Conservation (phyloP, 1,140 invertebrate genomes). For the Octopus sinensis region DNA sequence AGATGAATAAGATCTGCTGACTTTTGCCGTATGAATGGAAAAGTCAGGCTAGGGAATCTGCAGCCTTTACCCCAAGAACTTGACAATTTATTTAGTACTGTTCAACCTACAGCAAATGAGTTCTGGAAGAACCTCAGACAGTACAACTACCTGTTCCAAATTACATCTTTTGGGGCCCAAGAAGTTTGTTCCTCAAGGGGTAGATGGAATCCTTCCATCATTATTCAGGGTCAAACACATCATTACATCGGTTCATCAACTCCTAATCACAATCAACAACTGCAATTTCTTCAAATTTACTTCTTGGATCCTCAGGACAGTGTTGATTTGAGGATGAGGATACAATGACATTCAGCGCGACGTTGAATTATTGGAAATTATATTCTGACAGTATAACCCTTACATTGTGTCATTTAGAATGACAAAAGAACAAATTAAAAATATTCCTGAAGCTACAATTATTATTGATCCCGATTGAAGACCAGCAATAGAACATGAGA, state of each 20-base stretch:
- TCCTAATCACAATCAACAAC: not conserved
- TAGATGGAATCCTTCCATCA: not conserved
- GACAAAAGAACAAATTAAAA: not conserved
- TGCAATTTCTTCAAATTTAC: not conserved
- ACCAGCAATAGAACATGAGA: not conserved
- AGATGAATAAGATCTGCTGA: no score
- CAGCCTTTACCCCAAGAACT: not conserved
- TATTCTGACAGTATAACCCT: not conserved
- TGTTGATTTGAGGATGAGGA: not conserved
- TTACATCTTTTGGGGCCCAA: not conserved
- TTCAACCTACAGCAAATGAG: not conserved
- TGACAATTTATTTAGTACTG: not conserved
- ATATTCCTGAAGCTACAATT: not conserved
- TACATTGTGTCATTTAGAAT: not conserved
- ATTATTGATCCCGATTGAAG: not conserved
- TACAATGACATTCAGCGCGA: not conserved
- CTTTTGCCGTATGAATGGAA: no score
- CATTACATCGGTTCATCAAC: not conserved
- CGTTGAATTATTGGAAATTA: not conserved
- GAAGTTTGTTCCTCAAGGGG: not conserved
- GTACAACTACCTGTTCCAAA: conserved; percentile 4
- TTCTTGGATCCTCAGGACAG: not conserved
- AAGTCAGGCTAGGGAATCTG: not conserved
- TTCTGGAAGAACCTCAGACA: not conserved
- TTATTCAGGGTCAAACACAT: conserved; percentile 4